Evolutionary conservation across 2,888 invertebrate genomes (phyloP).

Genomic region (Myathropa florea): DNA sequence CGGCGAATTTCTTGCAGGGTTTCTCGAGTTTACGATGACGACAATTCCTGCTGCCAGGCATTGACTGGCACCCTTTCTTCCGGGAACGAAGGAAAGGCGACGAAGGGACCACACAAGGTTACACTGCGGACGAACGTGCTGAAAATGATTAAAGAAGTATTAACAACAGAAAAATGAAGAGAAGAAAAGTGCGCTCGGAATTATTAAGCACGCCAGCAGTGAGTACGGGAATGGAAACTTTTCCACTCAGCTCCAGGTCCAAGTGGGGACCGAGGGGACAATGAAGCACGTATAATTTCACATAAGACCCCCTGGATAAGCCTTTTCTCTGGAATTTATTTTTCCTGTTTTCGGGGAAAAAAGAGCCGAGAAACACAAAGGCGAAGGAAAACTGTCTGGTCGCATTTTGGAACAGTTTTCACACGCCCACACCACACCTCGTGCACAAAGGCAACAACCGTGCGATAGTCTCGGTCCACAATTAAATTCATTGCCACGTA

Average conservation of each 20-base stretch:
- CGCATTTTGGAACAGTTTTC: slow-evolving; percentile 26
- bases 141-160: slow-evolving; percentile 68
- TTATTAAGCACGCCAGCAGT: slow-evolving; percentile 35
- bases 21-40: slow-evolving; percentile 23
- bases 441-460: slow-evolving; percentile 17
- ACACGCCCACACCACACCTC: background rate
- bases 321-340: slow-evolving; percentile 9
- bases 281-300: background rate
- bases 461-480: slow-evolving; percentile 28
- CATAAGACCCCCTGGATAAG: slow-evolving; percentile 4
- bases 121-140: slow-evolving; percentile 64
- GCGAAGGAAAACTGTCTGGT: background rate
- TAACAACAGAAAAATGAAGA: slow-evolving; percentile 42
- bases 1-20: slow-evolving; percentile 30
- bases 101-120: slow-evolving; percentile 47
- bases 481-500: slow-evolving; percentile 70
- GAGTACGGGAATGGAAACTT: slow-evolving; percentile 34
- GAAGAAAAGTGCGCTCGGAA: slow-evolving; percentile 48
- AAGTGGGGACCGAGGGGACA: slow-evolving; percentile 6
- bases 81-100: background rate
- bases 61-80: background rate
- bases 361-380: too few species aligned
- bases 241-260: slow-evolving; percentile 3
- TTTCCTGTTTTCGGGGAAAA: background rate
- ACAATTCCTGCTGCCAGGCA: slow-evolving; percentile 11